Evolutionary conservation across 2,113 vertebrate species (phyloP).

Genomic region (Butorides virescens): DNA sequence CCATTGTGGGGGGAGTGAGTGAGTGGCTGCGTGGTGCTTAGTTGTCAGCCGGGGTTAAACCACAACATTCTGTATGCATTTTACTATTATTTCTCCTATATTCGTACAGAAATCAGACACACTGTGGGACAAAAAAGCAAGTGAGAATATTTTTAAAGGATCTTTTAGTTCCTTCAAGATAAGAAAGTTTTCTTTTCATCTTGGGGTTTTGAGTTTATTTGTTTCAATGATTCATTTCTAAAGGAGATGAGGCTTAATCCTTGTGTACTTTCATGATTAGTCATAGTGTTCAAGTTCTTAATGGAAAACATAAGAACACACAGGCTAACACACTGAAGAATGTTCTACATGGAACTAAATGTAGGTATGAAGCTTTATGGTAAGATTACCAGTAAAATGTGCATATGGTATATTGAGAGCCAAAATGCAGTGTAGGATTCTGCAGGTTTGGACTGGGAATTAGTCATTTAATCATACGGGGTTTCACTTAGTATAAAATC

Average conservation of each 20-base stretch:
- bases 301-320: neutral
- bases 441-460: neutral
- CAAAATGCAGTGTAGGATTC: neutral
- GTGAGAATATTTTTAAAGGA: neutral
- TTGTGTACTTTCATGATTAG: neutral
- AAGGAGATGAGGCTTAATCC: neutral
- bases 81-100: neutral
- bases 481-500: neutral
- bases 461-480: neutral
- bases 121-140: neutral
- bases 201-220: neutral
- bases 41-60: too few species aligned
- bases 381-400: neutral
- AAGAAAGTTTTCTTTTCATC: neutral
- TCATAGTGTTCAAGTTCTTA: neutral
- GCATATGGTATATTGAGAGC: neutral
- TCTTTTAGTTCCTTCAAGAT: neutral
- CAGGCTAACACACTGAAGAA: neutral
- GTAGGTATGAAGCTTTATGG: neutral
- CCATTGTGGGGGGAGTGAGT: too few species aligned
- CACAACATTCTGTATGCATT: neutral
- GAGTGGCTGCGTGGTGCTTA: too few species aligned
- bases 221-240: neutral
- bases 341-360: neutral
- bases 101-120: neutral